A percentile compares a stretch with the other conserved stretches of the same genome.
Evolutionary conservation across 2,113 vertebrate genomes (phyloP).

Genomic region (Ceyx margarethae): DNA sequence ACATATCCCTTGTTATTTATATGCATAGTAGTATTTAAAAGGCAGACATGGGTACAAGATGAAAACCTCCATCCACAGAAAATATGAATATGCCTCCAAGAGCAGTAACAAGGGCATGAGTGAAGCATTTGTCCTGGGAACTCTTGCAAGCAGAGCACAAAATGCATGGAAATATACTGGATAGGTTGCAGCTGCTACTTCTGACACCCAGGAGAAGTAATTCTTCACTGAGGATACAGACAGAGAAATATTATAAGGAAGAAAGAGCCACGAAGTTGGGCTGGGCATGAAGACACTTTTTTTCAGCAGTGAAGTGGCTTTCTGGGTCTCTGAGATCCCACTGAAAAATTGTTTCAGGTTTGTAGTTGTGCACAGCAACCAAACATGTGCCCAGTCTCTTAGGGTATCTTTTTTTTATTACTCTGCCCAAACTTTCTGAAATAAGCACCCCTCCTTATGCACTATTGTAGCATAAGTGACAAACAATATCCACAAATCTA

Average conservation of each 20-base stretch:
- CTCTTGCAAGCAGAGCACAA: not conserved
- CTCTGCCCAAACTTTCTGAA: not conserved
- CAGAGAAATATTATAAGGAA: not conserved
- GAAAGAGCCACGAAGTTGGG: not conserved
- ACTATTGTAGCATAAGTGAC: not conserved
- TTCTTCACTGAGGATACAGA: not conserved
- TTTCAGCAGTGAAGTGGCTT: not conserved
- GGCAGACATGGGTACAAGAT: not conserved
- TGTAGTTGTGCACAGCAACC: not conserved
- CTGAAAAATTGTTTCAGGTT: not conserved
- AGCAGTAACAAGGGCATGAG: not conserved
- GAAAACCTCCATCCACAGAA: not conserved
- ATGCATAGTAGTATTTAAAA: not conserved
- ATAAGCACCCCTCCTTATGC: fast-evolving
- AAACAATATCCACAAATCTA: not conserved
- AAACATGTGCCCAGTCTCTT: not conserved
- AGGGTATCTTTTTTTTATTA: not conserved
- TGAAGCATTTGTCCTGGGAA: not conserved
- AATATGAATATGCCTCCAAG: not conserved
- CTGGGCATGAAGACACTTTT: not conserved
- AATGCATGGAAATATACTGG: not conserved
- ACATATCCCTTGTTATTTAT: not conserved
- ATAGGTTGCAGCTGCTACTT: not conserved
- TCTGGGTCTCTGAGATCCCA: not conserved
- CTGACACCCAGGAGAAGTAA: not conserved